Evolutionary conservation across 2,888 invertebrate genomes (phyloP).

Genomic region (Catonia carolina): DNA sequence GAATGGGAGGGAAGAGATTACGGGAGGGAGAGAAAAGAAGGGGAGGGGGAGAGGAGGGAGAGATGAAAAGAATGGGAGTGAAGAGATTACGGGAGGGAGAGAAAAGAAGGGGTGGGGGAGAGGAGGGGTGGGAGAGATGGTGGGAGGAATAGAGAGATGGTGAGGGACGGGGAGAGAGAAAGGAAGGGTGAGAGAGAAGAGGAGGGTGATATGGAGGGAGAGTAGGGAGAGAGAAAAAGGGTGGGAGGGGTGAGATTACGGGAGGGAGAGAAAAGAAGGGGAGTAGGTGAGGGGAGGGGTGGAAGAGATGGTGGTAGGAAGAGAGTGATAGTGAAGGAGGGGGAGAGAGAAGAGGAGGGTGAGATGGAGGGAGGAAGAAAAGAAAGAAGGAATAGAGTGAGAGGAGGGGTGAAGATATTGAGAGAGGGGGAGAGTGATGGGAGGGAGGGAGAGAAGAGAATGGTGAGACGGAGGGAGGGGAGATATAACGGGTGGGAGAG

Average conservation of each 20-base stretch:
- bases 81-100: background rate
- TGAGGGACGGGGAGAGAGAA: background rate
- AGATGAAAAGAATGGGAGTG: background rate
- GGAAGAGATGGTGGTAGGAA: background rate
- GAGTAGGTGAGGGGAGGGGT: background rate
- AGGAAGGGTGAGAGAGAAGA: background rate
- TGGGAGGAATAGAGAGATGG: background rate
- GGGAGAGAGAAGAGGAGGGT: too few species aligned
- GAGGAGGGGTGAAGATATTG: too few species aligned
- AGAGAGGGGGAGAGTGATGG: too few species aligned
- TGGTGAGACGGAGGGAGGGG: too few species aligned
- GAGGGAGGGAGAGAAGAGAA: too few species aligned
- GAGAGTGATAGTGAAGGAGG: too few species aligned
- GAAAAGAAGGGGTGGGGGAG: background rate
- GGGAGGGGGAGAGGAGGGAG: background rate
- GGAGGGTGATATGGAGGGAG: background rate
- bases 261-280: background rate
- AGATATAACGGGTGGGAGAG: too few species aligned
- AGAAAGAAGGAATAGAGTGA: too few species aligned
- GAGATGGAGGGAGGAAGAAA: too few species aligned
- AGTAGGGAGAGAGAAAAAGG: background rate
- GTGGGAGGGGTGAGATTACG: too few species aligned
- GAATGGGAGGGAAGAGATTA: background rate
- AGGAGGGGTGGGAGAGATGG: background rate
- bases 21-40: background rate